Evolutionary conservation across 2,113 vertebrate genomes (phyloP).

Genomic region (Leuciscus idus): DNA sequence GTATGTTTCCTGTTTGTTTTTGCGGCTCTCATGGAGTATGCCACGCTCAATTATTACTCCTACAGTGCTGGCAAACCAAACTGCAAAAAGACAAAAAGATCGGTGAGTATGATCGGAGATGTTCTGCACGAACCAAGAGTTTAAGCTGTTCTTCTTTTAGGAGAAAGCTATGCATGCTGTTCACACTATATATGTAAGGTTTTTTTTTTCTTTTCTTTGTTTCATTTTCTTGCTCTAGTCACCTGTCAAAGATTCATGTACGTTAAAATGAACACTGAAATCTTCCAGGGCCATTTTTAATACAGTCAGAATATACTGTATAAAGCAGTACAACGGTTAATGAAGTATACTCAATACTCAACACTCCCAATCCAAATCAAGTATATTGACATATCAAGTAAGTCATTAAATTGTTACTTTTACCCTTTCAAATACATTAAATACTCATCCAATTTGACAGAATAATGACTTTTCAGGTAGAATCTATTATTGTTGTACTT

Average conservation of each 20-base stretch:
- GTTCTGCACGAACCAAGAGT: not conserved
- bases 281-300: not conserved
- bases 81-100: constrained; percentile 80
- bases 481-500: not conserved
- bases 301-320: not conserved
- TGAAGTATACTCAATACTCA: no score
- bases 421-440: not conserved
- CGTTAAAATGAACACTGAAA: not conserved
- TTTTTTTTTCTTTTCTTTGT: not conserved
- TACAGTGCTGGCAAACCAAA: constrained; percentile 77
- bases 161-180: not conserved
- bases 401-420: not conserved
- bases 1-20: constrained; percentile 98
- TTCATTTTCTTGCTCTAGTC: not conserved
- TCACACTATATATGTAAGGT: not conserved
- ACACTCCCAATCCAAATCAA: no score
- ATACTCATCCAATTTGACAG: not conserved
- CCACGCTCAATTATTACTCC: constrained; percentile 93
- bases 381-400: no score
- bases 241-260: not conserved
- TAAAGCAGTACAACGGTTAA: no score
- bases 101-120: constrained; percentile 70
- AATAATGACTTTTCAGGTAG: not conserved
- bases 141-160: not conserved
- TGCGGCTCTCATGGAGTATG: constrained; percentile 96